Base-by-base conservation (phyloP, 2,888 invertebrate genomes). In the Apoderus coryli region DNA sequence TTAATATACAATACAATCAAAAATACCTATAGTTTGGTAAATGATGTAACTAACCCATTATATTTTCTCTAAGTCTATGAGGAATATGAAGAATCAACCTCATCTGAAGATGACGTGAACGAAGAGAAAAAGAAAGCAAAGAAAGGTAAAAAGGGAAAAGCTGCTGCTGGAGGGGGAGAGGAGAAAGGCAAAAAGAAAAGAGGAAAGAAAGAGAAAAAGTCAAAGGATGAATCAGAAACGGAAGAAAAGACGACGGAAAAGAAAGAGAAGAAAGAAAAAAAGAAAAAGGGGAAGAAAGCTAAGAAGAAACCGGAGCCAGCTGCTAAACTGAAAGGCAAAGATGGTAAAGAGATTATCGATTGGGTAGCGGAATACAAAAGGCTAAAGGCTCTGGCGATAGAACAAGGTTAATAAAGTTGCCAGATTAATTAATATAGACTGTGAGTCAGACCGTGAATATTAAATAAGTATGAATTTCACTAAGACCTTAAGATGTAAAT, bases 241-340 rank as follows among this genome's bases (percentile, higher is more conserved):
- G 33, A 25, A n/a, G 23, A 29, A 58, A 39, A 49, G 46, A 23
- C 57, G 61, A 33, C 60, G 61, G 54, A 53, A 0, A 59, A 59
- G 14, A 38, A 54, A 13, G 53, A 60, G 52, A 54, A 50, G 0
- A 55, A 25, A 30, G 25, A 32, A 24, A 16, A 25, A 13, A 10
- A 30, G 15, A 25, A 39, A 35, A 31, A 36, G 28, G 30, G 25
- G 10, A 30, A 36, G 24, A 27, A 31, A 22, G 26, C 12, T 9
- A 27, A 32, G 25, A 36, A 26, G 23, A 6, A 15, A 22, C 25
- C 2, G 13, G 10, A 19, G 12, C 2, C 11, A 22, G 24, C 10
- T n/a, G n/a, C n/a, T n/a, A n/a, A n/a, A n/a, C n/a, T n/a, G n/a
- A n/a, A n/a, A n/a, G n/a, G n/a, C n/a, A n/a, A n/a, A n/a, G n/a